Percentiles rank a stretch among this genome's conserved stretches.
These are phyloP conservation scores for Meandrusa payeni DNA, from an alignment of 2,888 invertebrate species.

Conservation along the genomic window DNA sequence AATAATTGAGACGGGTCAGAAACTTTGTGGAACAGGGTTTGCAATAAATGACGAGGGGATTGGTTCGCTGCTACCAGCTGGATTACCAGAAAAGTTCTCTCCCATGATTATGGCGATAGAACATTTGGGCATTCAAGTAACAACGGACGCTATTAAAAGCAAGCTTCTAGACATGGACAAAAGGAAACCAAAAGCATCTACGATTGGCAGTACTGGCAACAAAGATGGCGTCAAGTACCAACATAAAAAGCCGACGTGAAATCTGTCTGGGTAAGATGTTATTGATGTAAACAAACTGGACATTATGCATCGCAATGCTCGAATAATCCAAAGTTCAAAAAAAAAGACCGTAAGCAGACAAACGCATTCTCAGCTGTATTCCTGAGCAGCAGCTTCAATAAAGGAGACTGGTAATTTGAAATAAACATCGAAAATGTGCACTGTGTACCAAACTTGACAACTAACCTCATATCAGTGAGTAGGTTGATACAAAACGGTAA, in stretches of 20 bases:
- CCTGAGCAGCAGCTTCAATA: background rate
- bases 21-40: slow-evolving; percentile 24
- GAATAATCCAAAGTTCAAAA: background rate
- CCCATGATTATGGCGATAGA: slow-evolving; percentile 22
- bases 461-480: background rate
- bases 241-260: background rate
- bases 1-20: slow-evolving; percentile 24
- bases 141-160: slow-evolving; percentile 23
- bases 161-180: slow-evolving; percentile 25
- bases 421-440: background rate
- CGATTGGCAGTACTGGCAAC: background rate
- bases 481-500: slow-evolving; percentile 26
- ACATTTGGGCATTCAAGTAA: slow-evolving; percentile 14
- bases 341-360: background rate
- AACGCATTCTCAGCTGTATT: background rate
- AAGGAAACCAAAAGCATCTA: slow-evolving; percentile 9
- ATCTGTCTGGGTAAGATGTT: background rate
- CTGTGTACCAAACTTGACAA: background rate
- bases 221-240: slow-evolving; percentile 9
- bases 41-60: slow-evolving; percentile 29
- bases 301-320: background rate
- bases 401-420: background rate
- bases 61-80: slow-evolving; percentile 27
- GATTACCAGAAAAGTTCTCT: slow-evolving; percentile 26
- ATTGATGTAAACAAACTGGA: background rate